Base-by-base conservation (phyloP, 1,140 invertebrate genomes). In the Scaptomyza hsui region DNA sequence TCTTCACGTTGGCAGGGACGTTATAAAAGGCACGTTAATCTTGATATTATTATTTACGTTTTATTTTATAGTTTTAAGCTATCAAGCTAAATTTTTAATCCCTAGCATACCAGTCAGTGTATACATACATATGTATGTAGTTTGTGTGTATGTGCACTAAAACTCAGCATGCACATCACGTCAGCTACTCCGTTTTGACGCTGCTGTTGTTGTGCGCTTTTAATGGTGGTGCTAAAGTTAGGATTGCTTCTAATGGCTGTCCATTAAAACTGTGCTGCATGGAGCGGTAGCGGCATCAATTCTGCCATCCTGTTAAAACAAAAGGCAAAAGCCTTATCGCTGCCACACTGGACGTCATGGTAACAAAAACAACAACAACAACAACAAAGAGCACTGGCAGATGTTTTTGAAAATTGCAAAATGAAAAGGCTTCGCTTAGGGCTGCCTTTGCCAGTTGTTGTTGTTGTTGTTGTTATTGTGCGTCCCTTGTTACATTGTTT, bases 291-390 rank as follows among this genome's bases (percentile, higher is more conserved):
- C 32, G 21, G 19, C 37, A 41, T 41, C 52, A 55, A 55, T 57
- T 35, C 9, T 32, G 26, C 16, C 49, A 9, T 32, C 29, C 56
- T 5, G 32, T 18, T 42, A 37, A 67, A 61, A 60, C 48, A 60
- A 72, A 49, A 51, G 51, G 44, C 26, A 59, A 53, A 96, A 55
- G 41, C 69, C 69, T 65, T 65, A 67, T 67, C 69, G 48, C 37
- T 45, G 55, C 55, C n/a, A 47, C 61, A 26, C 19, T 49, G 55
- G 35, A 65, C 39, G 67, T 39, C 65, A 69, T 59, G 39, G 45
- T 18, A 67, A 47, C 44, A 47, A 15, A 1, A 29, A 5, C 24
- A 51, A 41, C 55, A 45, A 61, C 19, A 32, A 18, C 39, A 10
- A 19, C 21, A 26, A 15, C 19, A 35, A 13, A 60, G 41, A 45